Conservation (phyloP, 2,113 vertebrate species). For the Scytalopus superciliaris region DNA sequence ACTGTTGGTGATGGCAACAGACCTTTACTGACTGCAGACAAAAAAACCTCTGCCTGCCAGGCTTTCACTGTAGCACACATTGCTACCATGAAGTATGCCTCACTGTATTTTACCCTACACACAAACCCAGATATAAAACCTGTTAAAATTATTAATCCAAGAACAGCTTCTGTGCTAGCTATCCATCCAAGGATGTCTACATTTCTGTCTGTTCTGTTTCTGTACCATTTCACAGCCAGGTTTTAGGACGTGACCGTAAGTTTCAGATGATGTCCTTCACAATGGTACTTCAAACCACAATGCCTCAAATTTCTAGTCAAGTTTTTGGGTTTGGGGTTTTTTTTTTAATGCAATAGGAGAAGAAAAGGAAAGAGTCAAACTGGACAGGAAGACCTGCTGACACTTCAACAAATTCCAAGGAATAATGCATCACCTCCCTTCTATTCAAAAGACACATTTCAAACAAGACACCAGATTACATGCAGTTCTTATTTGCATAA, state of each 20-base stretch:
- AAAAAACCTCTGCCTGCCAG: background rate
- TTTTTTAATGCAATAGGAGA: background rate
- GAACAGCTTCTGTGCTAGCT: background rate
- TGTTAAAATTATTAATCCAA: background rate
- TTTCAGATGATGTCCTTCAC: background rate
- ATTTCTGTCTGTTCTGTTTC: background rate
- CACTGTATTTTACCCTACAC: background rate
- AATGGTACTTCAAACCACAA: background rate
- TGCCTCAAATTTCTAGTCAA: background rate
- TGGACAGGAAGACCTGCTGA: background rate
- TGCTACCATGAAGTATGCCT: background rate
- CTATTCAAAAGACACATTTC: background rate
- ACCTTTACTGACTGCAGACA: background rate
- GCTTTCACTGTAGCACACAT: background rate
- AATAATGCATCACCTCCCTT: background rate
- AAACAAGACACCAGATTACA: background rate
- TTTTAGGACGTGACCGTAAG: fast-evolving
- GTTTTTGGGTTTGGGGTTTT: background rate
- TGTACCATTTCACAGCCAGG: background rate
- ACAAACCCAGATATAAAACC: background rate
- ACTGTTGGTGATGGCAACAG: background rate
- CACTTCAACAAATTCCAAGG: background rate
- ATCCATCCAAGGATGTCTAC: background rate
- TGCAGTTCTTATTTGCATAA: fast-evolving
- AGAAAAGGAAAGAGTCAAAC: background rate